A percentile compares a stretch with the other conserved stretches of the same genome.
Conservation (phyloP, 2,113 vertebrate genomes). For the Thinocorus orbignyianus region DNA sequence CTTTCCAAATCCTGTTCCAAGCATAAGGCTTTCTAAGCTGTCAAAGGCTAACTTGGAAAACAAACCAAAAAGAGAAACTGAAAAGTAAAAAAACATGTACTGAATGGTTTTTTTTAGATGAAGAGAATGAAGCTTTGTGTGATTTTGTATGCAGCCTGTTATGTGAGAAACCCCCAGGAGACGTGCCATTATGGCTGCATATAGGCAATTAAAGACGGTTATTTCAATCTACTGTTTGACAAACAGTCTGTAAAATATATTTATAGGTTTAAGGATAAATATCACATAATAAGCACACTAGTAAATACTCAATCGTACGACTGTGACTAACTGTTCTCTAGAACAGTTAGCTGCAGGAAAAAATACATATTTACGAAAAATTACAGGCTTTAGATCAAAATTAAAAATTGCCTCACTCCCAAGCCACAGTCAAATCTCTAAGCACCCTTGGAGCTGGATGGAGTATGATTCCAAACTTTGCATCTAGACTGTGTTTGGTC, state of each 20-base stretch:
- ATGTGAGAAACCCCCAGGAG: neutral
- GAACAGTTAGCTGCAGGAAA: neutral
- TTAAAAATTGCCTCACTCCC: neutral
- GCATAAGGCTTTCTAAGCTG: slow-evolving; percentile 12
- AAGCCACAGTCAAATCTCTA: neutral
- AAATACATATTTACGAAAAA: neutral
- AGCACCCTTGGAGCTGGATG: neutral
- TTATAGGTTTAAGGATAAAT: neutral
- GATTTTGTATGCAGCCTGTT: neutral
- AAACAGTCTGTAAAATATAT: neutral
- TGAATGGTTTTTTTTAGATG: neutral
- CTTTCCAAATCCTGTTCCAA: slow-evolving; percentile 20
- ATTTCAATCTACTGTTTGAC: neutral
- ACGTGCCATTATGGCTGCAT: neutral
- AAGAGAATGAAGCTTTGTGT: neutral
- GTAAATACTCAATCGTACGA: neutral
- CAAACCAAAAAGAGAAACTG: slow-evolving; percentile 1
- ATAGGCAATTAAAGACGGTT: neutral
- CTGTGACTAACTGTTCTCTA: neutral
- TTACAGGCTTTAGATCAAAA: neutral
- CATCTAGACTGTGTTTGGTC: neutral
- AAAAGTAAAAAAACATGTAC: neutral
- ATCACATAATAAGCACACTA: neutral
- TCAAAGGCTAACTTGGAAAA: slow-evolving; percentile 34
- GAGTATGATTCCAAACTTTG: neutral